Base-by-base conservation (phyloP, 1,140 invertebrate species). In the Trachymyrmex cornetzi region DNA sequence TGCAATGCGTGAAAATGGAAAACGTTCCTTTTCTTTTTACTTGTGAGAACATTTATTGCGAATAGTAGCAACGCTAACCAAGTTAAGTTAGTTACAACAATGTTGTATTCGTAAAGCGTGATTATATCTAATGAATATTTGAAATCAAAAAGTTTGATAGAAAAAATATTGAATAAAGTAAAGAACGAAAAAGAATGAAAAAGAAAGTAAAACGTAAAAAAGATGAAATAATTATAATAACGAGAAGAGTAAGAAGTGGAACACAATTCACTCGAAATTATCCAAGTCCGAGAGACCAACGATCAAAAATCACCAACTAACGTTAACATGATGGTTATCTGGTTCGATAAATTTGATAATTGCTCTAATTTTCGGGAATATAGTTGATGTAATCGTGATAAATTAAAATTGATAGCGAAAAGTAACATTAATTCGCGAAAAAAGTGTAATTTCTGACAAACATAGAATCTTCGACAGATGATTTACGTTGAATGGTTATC, bases 1-100 rank as follows among this genome's bases (percentile, higher is more conserved):
- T 90, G 86, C 90, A 77, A 92, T 93, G 38, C 92, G 86, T 91
- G 91, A 94, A 94, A 94, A 93, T 91, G 89, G 92, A 92, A 94
- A 94, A 91, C 90, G 85, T 91, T 88, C 59, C 89, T 89, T 91
- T 91, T 92, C 87, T 79, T 38, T 48, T 61, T 75, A n/a, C 6
- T 50, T 24, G 69, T 12, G 12, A 82, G 5, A 12, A 57, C 30
- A 38, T n/a, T 81, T 81, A 38, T 22, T 19, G 14, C 30, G 30
- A 81, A 66, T 16, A 71, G 79, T 12, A 27, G 12, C 14, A 19
- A 53, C 72, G 34, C 38, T 38, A 22, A 24, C 27, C 72, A 55
- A 84, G 14, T 5, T 53, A 19, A 71, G 30, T 71, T 71, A n/a
- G 7, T 14, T 34, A 12, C 4, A 24, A 67, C 22, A 53, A 66